Evolutionary conservation across 2,113 vertebrate genomes (phyloP).

Genomic region (Lampris incognitus): DNA sequence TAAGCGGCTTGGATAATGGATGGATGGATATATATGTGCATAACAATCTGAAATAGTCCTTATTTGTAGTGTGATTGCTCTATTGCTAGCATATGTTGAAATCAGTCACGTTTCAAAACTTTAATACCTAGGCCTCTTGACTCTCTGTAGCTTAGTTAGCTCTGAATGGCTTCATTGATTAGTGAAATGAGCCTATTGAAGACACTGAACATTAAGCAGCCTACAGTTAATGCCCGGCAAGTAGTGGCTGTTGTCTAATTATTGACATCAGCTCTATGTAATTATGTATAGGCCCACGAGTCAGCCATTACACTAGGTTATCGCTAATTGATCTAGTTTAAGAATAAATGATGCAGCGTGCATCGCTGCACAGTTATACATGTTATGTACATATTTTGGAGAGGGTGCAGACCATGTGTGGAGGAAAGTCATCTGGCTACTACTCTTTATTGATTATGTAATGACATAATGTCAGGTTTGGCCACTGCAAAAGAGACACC

Average conservation of each 20-base stretch:
- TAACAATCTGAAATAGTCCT: not conserved
- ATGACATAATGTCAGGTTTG: slow-evolving; percentile 15
- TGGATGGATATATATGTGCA: too few species aligned
- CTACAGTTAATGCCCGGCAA: slow-evolving; percentile 59
- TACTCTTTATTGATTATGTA: not conserved
- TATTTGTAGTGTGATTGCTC: slow-evolving; percentile 4
- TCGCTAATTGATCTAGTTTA: not conserved
- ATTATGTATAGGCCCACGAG: slow-evolving; percentile 17
- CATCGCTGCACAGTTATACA: not conserved
- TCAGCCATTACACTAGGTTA: not conserved
- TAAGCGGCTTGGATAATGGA: too few species aligned
- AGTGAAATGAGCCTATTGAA: slow-evolving; percentile 74
- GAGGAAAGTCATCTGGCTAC: not conserved
- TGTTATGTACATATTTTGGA: not conserved
- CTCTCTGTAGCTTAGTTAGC: slow-evolving; percentile 68
- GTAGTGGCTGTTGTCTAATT: slow-evolving; percentile 67
- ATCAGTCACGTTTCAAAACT: slow-evolving; percentile 35
- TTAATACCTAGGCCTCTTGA: slow-evolving; percentile 37
- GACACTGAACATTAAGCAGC: slow-evolving; percentile 66
- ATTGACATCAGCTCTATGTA: slow-evolving; percentile 42
- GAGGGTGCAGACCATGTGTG: not conserved
- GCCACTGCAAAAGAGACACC: not conserved
- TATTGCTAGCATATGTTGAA: slow-evolving; percentile 9
- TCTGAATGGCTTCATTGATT: slow-evolving; percentile 80
- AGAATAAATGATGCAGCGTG: not conserved